Percentiles rank a stretch among this genome's conserved stretches.
These are phyloP conservation scores for Bathynomus jamesi DNA, from an alignment of 1,140 invertebrate genomes.

Conservation along the genomic window DNA sequence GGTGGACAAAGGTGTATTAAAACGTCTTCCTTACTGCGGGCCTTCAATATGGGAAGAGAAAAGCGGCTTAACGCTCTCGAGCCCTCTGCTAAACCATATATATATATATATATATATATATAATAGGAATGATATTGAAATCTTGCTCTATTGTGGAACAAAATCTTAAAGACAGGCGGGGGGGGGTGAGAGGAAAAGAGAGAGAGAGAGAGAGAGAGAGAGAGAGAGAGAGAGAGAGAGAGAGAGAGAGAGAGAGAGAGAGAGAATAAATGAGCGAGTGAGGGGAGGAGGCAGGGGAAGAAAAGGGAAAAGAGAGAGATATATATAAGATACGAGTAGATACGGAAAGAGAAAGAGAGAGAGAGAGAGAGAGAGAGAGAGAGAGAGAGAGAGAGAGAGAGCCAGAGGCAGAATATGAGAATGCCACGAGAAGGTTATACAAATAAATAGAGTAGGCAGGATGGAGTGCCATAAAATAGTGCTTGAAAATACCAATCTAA, in stretches of 20 bases:
- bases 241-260: too few species aligned
- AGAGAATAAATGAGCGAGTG: neutral
- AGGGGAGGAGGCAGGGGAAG: too few species aligned
- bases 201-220: too few species aligned
- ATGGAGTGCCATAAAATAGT: too few species aligned
- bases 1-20: neutral
- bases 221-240: too few species aligned
- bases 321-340: neutral
- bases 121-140: too few species aligned
- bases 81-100: too few species aligned
- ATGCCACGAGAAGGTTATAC: neutral
- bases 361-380: neutral
- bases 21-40: neutral
- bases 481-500: too few species aligned
- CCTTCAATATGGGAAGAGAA: neutral
- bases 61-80: neutral
- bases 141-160: too few species aligned
- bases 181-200: too few species aligned
- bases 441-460: neutral
- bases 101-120: too few species aligned
- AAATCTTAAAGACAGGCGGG: too few species aligned
- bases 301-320: neutral
- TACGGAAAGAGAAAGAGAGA: neutral
- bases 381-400: neutral
- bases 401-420: neutral